Percentiles rank a stretch among this genome's conserved stretches.
Conservation (phyloP, 1,140 invertebrate species). For the Dreissena rostriformis region DNA sequence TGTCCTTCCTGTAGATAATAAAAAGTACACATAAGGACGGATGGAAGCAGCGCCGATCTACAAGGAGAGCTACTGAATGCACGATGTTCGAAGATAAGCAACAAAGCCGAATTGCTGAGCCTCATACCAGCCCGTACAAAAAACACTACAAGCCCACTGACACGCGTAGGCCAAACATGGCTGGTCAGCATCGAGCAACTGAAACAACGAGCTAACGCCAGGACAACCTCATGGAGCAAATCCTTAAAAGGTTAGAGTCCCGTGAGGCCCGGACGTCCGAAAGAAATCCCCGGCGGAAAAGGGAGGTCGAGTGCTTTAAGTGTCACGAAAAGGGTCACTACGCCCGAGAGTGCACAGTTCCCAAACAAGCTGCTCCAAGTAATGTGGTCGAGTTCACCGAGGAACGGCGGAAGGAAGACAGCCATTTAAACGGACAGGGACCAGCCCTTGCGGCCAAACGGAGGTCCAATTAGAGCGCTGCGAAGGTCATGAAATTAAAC, state of each 20-base stretch:
- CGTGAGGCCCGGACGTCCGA: not conserved
- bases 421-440: conserved; percentile 31
- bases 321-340: conserved; percentile 13
- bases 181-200: not conserved
- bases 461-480: not conserved
- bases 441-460: conserved; percentile 14
- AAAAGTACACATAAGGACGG: conserved; percentile 3
- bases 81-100: not conserved
- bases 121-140: not conserved
- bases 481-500: too few relatives aligned
- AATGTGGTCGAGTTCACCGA: not conserved
- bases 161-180: not conserved
- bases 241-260: not conserved
- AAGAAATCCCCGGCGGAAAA: not conserved
- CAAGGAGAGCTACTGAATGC: not conserved
- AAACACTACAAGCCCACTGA: not conserved
- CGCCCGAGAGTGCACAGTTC: not conserved
- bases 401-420: not conserved
- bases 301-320: conserved; percentile 13
- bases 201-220: not conserved
- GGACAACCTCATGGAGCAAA: not conserved
- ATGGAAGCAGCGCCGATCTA: not conserved
- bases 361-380: not conserved
- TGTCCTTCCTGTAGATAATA: conserved; percentile 13
- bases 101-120: not conserved